A percentile compares a stretch with the other conserved stretches of the same genome.
These are phyloP conservation scores for Sebastes schlegelii DNA, from an alignment of 2,113 vertebrate species.

Conservation along the genomic window DNA sequence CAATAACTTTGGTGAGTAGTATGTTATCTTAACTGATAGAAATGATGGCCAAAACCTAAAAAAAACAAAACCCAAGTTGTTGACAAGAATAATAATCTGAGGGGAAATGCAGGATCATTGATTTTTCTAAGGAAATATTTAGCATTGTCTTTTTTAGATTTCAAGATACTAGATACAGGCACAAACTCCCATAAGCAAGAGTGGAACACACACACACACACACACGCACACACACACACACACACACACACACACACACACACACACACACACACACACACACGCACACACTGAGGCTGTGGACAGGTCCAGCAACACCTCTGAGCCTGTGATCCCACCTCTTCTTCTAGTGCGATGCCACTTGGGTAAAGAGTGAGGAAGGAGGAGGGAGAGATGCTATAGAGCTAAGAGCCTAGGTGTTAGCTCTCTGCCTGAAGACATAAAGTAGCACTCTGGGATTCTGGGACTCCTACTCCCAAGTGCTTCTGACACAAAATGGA, in stretches of 20 bases:
- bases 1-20: background rate
- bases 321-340: conserved; percentile 69
- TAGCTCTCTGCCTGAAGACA: conserved; percentile 74
- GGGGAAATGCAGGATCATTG: background rate
- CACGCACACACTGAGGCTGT: conserved; percentile 41
- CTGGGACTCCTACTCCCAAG: conserved; percentile 62
- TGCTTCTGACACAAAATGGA: conserved; percentile 76
- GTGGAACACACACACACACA: too few species aligned
- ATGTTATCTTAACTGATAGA: background rate
- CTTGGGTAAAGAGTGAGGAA: conserved; percentile 64
- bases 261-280: background rate
- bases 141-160: background rate
- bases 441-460: conserved; percentile 72
- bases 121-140: background rate
- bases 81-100: background rate
- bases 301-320: conserved; percentile 77
- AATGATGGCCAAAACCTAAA: background rate
- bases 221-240: background rate
- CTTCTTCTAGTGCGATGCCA: conserved; percentile 41
- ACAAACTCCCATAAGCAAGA: background rate
- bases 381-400: conserved; percentile 68
- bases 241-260: background rate
- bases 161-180: background rate
- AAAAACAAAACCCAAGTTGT: background rate
- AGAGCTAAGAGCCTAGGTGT: conserved; percentile 82